Base-by-base conservation (phyloP, 92 coral and sea anemone species). In the Scolanthus callimorphus region DNA sequence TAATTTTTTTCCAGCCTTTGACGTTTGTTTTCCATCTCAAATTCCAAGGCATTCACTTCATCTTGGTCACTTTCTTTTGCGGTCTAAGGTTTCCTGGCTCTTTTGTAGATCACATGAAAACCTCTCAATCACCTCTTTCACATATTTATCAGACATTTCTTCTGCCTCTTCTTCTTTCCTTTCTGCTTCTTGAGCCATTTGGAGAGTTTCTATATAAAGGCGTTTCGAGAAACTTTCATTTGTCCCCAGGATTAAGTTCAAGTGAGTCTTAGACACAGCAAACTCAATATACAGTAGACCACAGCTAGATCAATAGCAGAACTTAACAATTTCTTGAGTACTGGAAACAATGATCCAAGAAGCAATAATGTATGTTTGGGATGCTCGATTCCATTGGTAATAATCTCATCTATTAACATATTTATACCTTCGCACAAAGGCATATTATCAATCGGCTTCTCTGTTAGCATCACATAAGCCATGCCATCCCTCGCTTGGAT, bases 11-110 rank as follows among this genome's bases (percentile, higher is more conserved):
- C n/a, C n/a, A n/a, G n/a, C n/a, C n/a, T n/a, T 57, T 23, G 44
- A 55, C 70, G 63, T 47, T 62, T 71, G 45, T 71, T 71, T 28
- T 37, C 64, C 41, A 63, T 9, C 3, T 73, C 71, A 53, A 73
- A 73, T 31, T 73, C 63, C 55, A 64, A 27, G 34, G 62, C 79
- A 73, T 57, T 19, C 23, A 73, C 37, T 73, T 73, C 79, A 37
- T 73, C 80, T 63, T 43, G 53, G 59, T 73, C 59, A 30, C 79
- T 73, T 73, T 31, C 65, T 26, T 57, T 63, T 73, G 59, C 70
- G 15, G 29, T 54, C 58, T 27, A 72, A 20, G 31, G 27, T 30
- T 38, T 51, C 71, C 17, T 56, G 45, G 26, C 31, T 49, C 21
- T 62, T 52, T 27, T 72, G 63, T 62, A 72, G 37, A 20, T 72